phyloP scores from a whole-genome alignment of 2,888 invertebrate genomes.

The Philopedon plagiatum region DNA sequence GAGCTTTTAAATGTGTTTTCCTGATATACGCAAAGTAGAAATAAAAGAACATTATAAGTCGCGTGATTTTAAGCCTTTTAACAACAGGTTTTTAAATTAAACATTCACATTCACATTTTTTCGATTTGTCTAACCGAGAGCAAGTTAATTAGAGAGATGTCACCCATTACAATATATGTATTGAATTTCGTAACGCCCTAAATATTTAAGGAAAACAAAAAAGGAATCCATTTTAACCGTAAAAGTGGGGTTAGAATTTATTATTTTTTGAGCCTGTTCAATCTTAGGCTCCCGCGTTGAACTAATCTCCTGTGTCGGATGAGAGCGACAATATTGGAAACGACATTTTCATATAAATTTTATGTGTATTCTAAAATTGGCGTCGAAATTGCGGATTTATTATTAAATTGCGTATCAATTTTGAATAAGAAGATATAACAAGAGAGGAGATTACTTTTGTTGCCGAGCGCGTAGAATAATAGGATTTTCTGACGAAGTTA shows the following conservation, averaged over 20 bases:
- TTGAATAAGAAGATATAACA: conserved; percentile 45
- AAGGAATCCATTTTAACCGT: neutral
- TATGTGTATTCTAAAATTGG: conserved; percentile 41
- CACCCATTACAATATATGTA: too few species aligned
- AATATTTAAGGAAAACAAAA: neutral
- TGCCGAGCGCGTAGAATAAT: conserved; percentile 37
- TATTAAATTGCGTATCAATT: conserved; percentile 47
- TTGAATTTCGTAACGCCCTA: too few species aligned
- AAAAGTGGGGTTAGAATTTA: neutral
- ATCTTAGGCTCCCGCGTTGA: conserved; percentile 5
- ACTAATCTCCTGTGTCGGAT: conserved; percentile 35
- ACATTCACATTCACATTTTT: too few species aligned
- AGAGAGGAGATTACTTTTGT: conserved; percentile 40
- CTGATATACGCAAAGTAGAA: too few species aligned
- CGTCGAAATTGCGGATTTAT: conserved; percentile 45
- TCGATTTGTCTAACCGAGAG: too few species aligned
- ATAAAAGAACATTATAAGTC: too few species aligned
- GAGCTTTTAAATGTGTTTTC: too few species aligned
- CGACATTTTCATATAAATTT: conserved; percentile 43
- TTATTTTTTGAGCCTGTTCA: conserved; percentile 7
- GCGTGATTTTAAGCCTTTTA: too few species aligned
- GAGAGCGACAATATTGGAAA: conserved; percentile 40
- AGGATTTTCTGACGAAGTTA: conserved; percentile 28
- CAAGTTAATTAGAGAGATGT: too few species aligned
- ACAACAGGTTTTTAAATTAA: too few species aligned